Percentiles rank a stretch among this genome's conserved stretches.
phyloP scores from a whole-genome alignment of 2,113 vertebrate species.

The Silurus asotus region DNA sequence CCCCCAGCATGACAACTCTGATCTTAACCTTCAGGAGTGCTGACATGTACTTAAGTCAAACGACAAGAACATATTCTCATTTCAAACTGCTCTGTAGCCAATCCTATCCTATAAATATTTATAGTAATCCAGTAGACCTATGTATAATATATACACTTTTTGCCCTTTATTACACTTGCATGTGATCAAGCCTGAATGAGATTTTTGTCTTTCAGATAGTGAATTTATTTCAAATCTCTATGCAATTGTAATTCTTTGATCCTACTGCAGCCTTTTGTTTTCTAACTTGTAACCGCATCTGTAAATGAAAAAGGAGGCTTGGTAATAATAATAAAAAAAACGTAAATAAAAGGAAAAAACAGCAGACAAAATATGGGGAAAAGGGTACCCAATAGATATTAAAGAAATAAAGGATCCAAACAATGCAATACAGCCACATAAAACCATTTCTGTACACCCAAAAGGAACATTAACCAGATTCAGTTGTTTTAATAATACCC shows the following conservation, averaged over 20 bases:
- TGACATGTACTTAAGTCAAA: background rate
- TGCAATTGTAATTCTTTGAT: background rate
- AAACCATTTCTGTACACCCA: slow-evolving; percentile 58
- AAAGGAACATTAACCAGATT: slow-evolving; percentile 64
- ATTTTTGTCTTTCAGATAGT: background rate
- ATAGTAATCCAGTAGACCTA: background rate
- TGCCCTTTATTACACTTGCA: background rate
- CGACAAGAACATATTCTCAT: background rate
- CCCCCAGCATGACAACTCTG: slow-evolving; percentile 1
- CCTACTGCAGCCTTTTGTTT: background rate
- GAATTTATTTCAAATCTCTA: background rate
- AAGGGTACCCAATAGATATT: slow-evolving; percentile 1
- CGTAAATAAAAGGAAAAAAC: background rate
- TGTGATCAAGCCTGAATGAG: background rate
- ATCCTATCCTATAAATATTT: slow-evolving; percentile 9
- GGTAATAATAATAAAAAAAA: background rate
- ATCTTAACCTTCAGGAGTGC: background rate
- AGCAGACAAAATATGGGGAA: slow-evolving; percentile 6
- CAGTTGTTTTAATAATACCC: slow-evolving; percentile 70
- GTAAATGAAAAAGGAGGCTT: background rate
- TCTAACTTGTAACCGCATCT: background rate
- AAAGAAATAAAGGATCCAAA: slow-evolving; percentile 34
- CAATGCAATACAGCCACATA: slow-evolving; percentile 63
- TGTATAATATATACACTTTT: background rate
- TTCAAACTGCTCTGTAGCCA: background rate